phyloP scores from a whole-genome alignment of 2,113 vertebrate species.

The Seriola dumerili region DNA sequence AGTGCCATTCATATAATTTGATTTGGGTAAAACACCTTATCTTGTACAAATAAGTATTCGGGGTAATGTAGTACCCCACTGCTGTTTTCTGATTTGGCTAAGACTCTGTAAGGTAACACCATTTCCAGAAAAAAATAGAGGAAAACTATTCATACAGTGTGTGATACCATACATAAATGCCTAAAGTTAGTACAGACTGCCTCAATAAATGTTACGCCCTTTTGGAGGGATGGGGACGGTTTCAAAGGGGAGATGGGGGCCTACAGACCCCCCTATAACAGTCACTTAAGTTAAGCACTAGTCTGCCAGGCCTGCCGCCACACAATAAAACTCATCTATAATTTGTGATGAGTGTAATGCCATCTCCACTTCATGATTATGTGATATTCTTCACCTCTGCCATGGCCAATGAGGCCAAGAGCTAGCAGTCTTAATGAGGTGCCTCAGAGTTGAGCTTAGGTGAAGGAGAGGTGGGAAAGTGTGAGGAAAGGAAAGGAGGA shows the following conservation, averaged over 20 bases:
- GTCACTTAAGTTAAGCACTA: conserved; percentile 74
- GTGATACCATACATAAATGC: conserved; percentile 38
- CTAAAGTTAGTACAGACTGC: conserved; percentile 24
- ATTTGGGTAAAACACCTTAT: conserved; percentile 28
- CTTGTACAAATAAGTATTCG: conserved; percentile 1
- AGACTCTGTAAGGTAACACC: conserved; percentile 23
- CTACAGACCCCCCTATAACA: conserved; percentile 76
- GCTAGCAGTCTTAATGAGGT: conserved; percentile 81
- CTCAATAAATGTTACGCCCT: conserved; percentile 41
- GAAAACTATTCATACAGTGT: conserved; percentile 4
- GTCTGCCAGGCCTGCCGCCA: conserved; percentile 59
- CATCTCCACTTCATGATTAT: conserved; percentile 86
- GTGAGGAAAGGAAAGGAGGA: conserved; percentile 16
- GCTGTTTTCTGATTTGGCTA: conserved; percentile 9
- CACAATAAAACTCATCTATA: conserved; percentile 85
- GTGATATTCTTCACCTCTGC: conserved; percentile 86
- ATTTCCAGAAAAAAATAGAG: not conserved
- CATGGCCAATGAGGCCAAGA: conserved; percentile 77
- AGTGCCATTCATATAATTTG: conserved; percentile 1
- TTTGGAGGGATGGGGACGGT: not conserved
- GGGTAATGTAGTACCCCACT: no score
- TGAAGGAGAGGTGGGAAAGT: conserved; percentile 50
- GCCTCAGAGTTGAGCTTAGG: conserved; percentile 75
- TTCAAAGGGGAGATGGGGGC: conserved; percentile 31
- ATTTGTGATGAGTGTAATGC: conserved; percentile 86